phyloP scores from a whole-genome alignment of 1,140 invertebrate species.

The Littorina saxatilis region DNA sequence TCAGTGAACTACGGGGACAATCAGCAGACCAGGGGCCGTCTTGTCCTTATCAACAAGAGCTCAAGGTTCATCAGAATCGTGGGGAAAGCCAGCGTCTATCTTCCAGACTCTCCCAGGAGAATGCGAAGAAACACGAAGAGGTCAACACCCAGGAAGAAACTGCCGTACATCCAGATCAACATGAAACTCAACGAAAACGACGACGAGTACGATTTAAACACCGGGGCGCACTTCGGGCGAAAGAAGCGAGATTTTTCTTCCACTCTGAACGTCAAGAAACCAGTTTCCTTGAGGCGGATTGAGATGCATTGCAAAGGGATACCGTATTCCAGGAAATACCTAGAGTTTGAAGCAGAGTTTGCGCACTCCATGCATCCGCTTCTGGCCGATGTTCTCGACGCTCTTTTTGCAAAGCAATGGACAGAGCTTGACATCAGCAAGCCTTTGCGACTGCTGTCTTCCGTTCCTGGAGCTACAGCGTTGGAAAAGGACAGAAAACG shows the following conservation, averaged over 20 bases:
- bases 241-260: slow-evolving; percentile 19
- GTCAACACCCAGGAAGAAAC: neutral
- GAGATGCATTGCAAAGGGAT: neutral
- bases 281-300: neutral
- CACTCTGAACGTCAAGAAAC: slow-evolving; percentile 13
- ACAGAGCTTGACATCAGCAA: neutral
- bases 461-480: neutral
- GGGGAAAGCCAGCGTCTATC: neutral
- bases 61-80: neutral
- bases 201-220: neutral
- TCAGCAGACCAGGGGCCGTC: neutral
- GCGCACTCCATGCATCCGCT: slow-evolving; percentile 17
- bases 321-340: neutral
- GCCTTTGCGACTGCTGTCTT: neutral
- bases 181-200: neutral
- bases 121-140: neutral
- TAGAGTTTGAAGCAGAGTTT: slow-evolving; percentile 6
- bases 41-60: neutral
- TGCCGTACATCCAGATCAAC: neutral
- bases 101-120: neutral
- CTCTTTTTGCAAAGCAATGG: neutral
- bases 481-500: neutral
- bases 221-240: neutral
- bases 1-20: neutral
- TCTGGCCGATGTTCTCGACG: neutral